These are phyloP conservation scores for Dolichallabes microphthalmus DNA, from an alignment of 2,113 vertebrate genomes.

Conservation along the genomic window DNA sequence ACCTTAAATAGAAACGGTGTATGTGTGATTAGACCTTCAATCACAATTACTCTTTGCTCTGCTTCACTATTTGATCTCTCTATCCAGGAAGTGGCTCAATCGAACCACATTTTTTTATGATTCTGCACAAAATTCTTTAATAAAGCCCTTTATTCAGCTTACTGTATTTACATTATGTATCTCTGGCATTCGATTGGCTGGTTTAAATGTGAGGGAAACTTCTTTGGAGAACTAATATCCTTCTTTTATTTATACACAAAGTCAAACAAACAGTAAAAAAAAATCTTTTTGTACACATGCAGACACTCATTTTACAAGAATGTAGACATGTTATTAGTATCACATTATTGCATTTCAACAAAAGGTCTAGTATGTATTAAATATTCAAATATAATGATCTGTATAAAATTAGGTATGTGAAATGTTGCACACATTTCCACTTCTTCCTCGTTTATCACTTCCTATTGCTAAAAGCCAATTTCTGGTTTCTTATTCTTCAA, in stretches of 20 bases:
- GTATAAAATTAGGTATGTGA: neutral
- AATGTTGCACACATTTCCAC: neutral
- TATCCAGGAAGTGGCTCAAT: conserved; percentile 59
- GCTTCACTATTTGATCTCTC: conserved; percentile 68
- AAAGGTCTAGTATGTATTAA: neutral
- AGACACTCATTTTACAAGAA: neutral
- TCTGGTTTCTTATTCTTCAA: conserved; percentile 14
- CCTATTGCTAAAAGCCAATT: neutral
- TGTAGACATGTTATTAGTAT: neutral
- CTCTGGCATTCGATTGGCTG: conserved; percentile 61
- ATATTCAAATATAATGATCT: neutral
- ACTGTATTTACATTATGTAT: conserved; percentile 52
- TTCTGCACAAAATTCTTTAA: conserved; percentile 77
- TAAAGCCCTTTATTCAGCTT: conserved; percentile 72
- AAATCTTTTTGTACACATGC: conserved; percentile 20
- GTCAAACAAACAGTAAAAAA: conserved; percentile 58
- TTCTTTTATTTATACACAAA: conserved; percentile 65
- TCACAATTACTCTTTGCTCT: conserved; percentile 49
- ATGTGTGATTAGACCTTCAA: conserved; percentile 46
- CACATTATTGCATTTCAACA: neutral
- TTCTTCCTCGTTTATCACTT: neutral
- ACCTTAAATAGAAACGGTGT: conserved; percentile 47
- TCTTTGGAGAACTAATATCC: conserved; percentile 69
- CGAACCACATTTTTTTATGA: conserved; percentile 39
- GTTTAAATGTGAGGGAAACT: conserved; percentile 66